A percentile compares a stretch with the other conserved stretches of the same genome.
Evolutionary conservation across 1,140 invertebrate species (phyloP).

Genomic region (Aphaenogaster floridana): DNA sequence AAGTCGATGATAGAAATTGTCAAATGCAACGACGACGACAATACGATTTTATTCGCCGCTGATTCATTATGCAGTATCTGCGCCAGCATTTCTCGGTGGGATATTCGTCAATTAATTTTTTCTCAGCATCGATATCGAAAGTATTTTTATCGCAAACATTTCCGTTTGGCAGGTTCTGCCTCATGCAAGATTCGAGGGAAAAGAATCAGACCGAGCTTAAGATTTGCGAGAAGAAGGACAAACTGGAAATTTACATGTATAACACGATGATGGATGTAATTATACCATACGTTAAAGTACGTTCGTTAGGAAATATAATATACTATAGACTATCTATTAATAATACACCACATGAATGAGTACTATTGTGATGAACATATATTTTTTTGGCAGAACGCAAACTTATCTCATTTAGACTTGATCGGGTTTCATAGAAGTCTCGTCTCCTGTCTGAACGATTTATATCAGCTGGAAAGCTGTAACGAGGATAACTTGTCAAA

Average conservation of each 20-base stretch:
- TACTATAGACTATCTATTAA: background rate
- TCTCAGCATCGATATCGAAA: background rate
- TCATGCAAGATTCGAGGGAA: background rate
- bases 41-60: constrained; percentile 12
- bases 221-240: background rate
- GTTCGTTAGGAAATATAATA: constrained; percentile 22
- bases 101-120: background rate
- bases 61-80: constrained; percentile 56
- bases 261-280: constrained; percentile 53
- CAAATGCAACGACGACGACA: constrained; percentile 54
- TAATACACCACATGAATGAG: background rate
- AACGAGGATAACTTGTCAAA: constrained; percentile 70
- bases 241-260: constrained; percentile 32
- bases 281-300: constrained; percentile 69
- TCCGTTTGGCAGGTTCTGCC: constrained; percentile 42
- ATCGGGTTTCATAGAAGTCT: constrained; percentile 55
- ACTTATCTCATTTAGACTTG: constrained; percentile 46
- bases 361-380: background rate
- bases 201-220: background rate
- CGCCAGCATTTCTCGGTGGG: constrained; percentile 57
- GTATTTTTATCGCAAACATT: background rate
- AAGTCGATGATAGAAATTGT: constrained; percentile 64
- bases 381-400: constrained; percentile 19
- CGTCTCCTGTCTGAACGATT: constrained; percentile 63
- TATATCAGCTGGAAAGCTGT: constrained; percentile 65